Evolutionary conservation across 2,113 vertebrate genomes (phyloP).

Genomic region (Condylura cristata): DNA sequence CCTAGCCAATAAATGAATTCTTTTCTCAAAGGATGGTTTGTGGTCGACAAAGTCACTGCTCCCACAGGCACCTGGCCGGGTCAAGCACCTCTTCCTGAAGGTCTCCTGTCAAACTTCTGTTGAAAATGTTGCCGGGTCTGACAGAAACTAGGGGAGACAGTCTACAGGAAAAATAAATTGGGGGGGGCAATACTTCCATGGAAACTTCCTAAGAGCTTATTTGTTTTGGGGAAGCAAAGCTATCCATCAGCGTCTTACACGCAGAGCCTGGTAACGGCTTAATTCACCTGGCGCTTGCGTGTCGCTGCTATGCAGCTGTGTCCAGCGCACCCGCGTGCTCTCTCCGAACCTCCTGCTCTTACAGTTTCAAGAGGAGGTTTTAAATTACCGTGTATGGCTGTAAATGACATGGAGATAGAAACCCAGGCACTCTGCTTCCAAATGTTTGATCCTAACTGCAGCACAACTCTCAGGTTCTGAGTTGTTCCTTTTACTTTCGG

Average conservation of each 20-base stretch:
- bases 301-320: neutral
- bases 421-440: neutral
- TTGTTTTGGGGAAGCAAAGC: conserved; percentile 20
- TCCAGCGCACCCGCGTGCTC: neutral
- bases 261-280: neutral
- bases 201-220: neutral
- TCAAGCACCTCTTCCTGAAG: neutral
- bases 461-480: neutral
- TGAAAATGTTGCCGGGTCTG: neutral
- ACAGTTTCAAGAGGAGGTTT: neutral
- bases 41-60: neutral
- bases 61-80: neutral
- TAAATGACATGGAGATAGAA: neutral
- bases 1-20: conserved; percentile 36
- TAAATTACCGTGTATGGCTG: neutral
- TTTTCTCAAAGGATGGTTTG: neutral
- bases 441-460: neutral
- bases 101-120: neutral
- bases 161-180: neutral
- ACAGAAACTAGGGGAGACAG: neutral
- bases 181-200: neutral
- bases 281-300: neutral
- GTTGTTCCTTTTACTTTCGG: conserved; percentile 8
- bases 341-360: neutral
- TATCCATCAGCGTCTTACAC: neutral